Evolutionary conservation across 2,797 vertebrate species (phyloP).

Genomic region (Melanogrammus aeglefinus): DNA sequence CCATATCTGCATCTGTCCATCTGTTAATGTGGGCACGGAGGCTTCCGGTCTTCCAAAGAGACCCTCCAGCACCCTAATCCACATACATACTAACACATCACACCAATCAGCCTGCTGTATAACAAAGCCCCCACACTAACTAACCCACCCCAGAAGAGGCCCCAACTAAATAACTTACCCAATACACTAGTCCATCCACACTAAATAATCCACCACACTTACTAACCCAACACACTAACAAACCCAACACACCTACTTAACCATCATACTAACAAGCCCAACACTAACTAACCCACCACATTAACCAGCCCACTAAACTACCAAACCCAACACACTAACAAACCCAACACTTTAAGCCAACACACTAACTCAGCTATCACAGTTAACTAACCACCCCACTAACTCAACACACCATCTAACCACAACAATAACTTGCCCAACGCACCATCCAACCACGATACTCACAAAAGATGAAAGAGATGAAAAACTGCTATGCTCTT

Average conservation of each 20-base stretch:
- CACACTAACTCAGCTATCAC: too few species aligned
- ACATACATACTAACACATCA: constrained; percentile 51
- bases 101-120: background rate
- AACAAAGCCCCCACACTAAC: background rate
- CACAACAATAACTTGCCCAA: too few species aligned
- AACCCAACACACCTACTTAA: constrained; percentile 40
- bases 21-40: constrained; percentile 33
- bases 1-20: constrained; percentile 35
- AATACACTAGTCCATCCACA: background rate
- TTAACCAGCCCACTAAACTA: constrained; percentile 39
- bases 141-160: constrained; percentile 15
- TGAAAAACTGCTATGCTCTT: constrained; percentile 2
- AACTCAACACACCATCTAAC: too few species aligned
- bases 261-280: background rate
- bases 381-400: constrained; percentile 51
- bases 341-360: constrained; percentile 47
- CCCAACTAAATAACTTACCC: constrained; percentile 54
- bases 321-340: too few species aligned
- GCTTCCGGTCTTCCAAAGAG: constrained; percentile 60
- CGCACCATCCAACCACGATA: background rate
- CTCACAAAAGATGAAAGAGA: constrained; percentile 52
- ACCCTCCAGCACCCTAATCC: constrained; percentile 46
- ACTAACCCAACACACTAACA: constrained; percentile 59
- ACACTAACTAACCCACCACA: constrained; percentile 45
- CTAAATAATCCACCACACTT: constrained; percentile 52